Evolutionary conservation across 1,140 invertebrate genomes (phyloP).

Genomic region (Solenopsis invicta): DNA sequence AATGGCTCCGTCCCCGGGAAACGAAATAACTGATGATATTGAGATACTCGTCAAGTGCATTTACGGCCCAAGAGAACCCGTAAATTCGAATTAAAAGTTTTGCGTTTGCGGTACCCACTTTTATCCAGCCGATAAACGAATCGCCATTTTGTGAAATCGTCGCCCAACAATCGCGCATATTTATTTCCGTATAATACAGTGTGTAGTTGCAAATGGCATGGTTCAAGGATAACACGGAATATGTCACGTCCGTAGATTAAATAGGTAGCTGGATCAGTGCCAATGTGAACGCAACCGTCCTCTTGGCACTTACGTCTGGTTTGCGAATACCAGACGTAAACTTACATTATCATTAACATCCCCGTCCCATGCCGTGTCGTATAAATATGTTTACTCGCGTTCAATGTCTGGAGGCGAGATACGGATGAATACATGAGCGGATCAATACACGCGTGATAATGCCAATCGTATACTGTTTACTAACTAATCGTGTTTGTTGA

Average conservation of each 20-base stretch:
- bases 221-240: slow-evolving; percentile 11
- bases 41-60: slow-evolving; percentile 49
- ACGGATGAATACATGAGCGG: slow-evolving; percentile 12
- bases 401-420: slow-evolving; percentile 44
- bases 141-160: slow-evolving; percentile 2
- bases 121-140: not conserved
- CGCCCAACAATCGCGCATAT: not conserved
- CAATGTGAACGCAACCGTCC: slow-evolving; percentile 19
- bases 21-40: slow-evolving; percentile 38
- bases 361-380: not conserved
- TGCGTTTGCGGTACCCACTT: no score
- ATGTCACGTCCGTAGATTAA: slow-evolving; percentile 29
- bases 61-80: not conserved
- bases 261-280: slow-evolving; percentile 24
- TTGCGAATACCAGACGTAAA: slow-evolving; percentile 63
- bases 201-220: not conserved
- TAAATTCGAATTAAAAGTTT: slow-evolving; percentile 46
- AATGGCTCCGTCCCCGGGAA: not conserved
- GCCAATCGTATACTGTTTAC: slow-evolving; percentile 68
- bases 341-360: slow-evolving; percentile 76
- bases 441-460: slow-evolving; percentile 73
- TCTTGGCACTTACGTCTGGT: slow-evolving; percentile 40
- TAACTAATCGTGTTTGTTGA: slow-evolving; percentile 66
- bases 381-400: slow-evolving; percentile 69
- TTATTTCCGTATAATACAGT: slow-evolving; percentile 10